phyloP scores from a whole-genome alignment of 92 coral and sea anemone genomes.

The Zoanthus solanderi region DNA sequence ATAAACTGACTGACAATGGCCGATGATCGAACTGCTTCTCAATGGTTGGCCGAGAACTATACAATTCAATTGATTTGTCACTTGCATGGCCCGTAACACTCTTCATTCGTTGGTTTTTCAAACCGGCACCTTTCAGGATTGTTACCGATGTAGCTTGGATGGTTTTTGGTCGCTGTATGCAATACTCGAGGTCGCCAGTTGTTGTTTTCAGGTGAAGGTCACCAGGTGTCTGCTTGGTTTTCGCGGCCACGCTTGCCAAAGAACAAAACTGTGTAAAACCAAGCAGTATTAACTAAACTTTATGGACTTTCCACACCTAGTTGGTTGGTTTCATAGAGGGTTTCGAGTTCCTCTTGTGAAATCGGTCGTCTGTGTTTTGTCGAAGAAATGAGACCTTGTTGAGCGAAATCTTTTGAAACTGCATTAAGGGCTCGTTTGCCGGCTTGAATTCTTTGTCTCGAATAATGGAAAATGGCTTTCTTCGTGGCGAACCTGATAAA shows the following conservation, averaged over 20 bases:
- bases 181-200: conserved; percentile 44
- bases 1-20: conserved; percentile 42
- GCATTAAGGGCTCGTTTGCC: conserved; percentile 36
- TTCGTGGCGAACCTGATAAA: conserved; percentile 45
- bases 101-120: conserved; percentile 56
- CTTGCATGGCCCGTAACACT: conserved; percentile 62
- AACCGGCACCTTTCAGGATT: conserved; percentile 49
- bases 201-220: conserved; percentile 42
- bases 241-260: conserved; percentile 72
- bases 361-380: conserved; percentile 53
- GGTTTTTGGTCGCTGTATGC: conserved; percentile 55
- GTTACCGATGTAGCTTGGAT: conserved; percentile 67
- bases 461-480: conserved; percentile 40
- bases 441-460: not conserved
- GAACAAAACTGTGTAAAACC: conserved; percentile 59
- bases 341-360: conserved; percentile 40
- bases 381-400: conserved; percentile 48
- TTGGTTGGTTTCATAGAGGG: conserved; percentile 22
- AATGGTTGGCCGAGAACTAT: conserved; percentile 36
- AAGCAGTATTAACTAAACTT: conserved; percentile 44
- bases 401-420: conserved; percentile 28
- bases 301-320: conserved; percentile 7
- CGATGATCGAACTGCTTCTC: conserved; percentile 55
- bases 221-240: conserved; percentile 49
- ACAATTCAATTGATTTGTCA: conserved; percentile 37